Evolutionary conservation across 2,888 invertebrate genomes (phyloP), one percentile per base, ranked within the genome.

Genomic region (Linnaemya vulpina): DNA sequence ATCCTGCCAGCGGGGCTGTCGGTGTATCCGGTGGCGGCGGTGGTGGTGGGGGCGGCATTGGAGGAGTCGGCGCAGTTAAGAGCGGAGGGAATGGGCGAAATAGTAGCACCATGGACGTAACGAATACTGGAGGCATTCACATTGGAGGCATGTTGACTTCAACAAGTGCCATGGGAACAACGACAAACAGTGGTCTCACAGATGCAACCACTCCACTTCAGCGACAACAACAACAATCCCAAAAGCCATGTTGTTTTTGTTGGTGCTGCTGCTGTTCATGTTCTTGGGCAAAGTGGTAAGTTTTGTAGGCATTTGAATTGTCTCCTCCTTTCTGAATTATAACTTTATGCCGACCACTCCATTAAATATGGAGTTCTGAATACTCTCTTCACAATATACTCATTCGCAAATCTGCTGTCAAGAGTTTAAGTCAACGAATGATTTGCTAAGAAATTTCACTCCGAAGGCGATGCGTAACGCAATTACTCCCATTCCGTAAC

Each of bases 241-340:
- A 93, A 87, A 94, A 94, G 90, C 94, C 94, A 67, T 95, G 95
- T 90, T 95, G 95, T 90, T 94, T 95, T 88, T 95, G 95, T 89
- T 95, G 94, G 94, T 95, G 95, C 91, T 95, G 95, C 90, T 95
- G 95, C 92, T 95, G 95, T 92, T 94, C 94, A 91, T 95, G 95
- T 92, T 94, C 94, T 90, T 95, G 95, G 91, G 91, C 91, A 87
- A 92, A 92, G 87, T 92, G 92, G 93, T 92, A 89, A 91, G 92
- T 91, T 55, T 38, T 25, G 20, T 15, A 88, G 67, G 40, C 11
- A 17, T 25, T 55, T 10, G 13, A 17, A 9, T 22, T 25, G 0
- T 38, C 43, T 58, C 17, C 8, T 22, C 4, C 25, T 22, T 43
- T 63, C 0, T 2, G 15, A 20, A 7, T 49, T 17, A 17, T 9